These are phyloP conservation scores for Otolemur garnettii DNA, from an alignment of 2,113 vertebrate genomes.

Conservation along the genomic window DNA sequence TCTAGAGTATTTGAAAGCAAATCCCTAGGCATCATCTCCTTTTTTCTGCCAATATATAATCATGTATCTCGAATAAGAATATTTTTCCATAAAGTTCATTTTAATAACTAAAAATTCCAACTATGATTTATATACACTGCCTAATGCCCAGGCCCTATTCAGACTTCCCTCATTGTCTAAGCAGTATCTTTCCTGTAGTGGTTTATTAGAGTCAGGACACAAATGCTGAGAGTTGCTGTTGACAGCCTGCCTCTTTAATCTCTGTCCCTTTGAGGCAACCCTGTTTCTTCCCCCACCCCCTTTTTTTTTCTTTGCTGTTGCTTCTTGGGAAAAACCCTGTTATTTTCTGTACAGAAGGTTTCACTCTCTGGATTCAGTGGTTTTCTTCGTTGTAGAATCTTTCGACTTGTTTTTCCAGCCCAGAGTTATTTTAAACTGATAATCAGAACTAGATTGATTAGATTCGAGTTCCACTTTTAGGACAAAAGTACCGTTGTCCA, in stretches of 20 bases:
- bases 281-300: accelerated
- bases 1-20: slow-evolving; percentile 29
- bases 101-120: neutral
- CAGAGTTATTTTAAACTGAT: neutral
- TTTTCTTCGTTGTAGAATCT: neutral
- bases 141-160: neutral
- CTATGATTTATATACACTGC: neutral
- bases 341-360: neutral
- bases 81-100: neutral
- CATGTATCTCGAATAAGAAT: neutral
- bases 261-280: neutral
- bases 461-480: neutral
- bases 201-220: neutral
- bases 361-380: neutral
- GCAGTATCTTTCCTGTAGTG: neutral
- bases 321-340: neutral
- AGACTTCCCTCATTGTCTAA: neutral
- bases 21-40: neutral
- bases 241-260: no score
- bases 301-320: neutral
- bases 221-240: neutral
- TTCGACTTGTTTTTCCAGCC: neutral
- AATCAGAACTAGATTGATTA: neutral
- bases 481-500: accelerated
- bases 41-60: neutral